A percentile compares a stretch with the other conserved stretches of the same genome.
Evolutionary conservation across 2,888 invertebrate species (phyloP).

Genomic region (Dyspetes luteomarginatus): DNA sequence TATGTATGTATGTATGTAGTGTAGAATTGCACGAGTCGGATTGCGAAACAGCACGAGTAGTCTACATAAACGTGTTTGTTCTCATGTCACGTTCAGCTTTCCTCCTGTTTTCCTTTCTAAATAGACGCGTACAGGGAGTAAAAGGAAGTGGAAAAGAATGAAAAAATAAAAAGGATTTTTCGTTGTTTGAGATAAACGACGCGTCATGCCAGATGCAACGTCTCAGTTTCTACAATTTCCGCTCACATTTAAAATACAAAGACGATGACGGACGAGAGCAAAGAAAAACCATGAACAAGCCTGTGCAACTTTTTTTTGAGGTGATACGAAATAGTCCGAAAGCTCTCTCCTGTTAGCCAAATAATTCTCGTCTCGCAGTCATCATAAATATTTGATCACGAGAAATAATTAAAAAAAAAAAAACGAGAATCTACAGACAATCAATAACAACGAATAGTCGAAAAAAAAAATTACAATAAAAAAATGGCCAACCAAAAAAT

Average conservation of each 20-base stretch:
- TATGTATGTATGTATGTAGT: background rate
- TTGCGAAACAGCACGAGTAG: background rate
- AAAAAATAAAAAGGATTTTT: background rate
- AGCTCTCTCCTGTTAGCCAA: background rate
- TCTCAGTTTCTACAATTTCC: background rate
- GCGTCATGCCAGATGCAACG: background rate
- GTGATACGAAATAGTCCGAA: background rate
- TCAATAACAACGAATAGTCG: background rate
- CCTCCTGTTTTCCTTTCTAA: background rate
- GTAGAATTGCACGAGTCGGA: background rate
- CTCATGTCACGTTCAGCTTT: background rate
- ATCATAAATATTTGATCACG: background rate
- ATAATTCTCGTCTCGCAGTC: background rate
- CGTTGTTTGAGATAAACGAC: conserved; percentile 2
- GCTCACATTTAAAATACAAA: conserved; percentile 14
- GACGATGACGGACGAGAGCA: background rate
- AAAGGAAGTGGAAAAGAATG: background rate
- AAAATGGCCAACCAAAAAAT: background rate
- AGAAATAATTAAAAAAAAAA: background rate
- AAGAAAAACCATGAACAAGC: background rate
- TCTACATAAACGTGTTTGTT: background rate
- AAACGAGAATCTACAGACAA: background rate
- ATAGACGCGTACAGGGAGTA: too few species aligned
- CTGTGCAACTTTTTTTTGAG: background rate
- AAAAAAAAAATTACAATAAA: background rate